These are phyloP conservation scores for Nemotelus nigrinus DNA, from an alignment of 2,888 invertebrate species.

Conservation along the genomic window DNA sequence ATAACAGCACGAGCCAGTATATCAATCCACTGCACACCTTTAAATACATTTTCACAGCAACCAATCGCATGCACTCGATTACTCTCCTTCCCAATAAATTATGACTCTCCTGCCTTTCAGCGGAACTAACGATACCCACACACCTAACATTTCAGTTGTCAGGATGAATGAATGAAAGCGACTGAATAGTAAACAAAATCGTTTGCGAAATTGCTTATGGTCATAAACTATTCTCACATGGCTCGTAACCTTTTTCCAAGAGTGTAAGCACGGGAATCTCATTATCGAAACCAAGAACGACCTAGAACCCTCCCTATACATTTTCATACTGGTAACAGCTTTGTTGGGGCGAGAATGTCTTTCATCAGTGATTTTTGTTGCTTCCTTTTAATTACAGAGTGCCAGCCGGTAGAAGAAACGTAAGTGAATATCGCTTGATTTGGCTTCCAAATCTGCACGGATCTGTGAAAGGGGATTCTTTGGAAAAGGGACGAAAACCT, in stretches of 20 bases:
- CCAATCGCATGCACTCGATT: background rate
- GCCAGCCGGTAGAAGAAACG: background rate
- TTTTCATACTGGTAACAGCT: no score
- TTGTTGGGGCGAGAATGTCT: background rate
- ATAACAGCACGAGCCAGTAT: no score
- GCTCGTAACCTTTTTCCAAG: slow-evolving; percentile 24
- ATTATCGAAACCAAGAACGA: slow-evolving; percentile 28
- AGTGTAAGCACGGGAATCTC: slow-evolving; percentile 23
- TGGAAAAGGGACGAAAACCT: no score
- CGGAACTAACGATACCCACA: no score
- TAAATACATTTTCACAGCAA: no score
- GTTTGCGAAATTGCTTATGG: slow-evolving; percentile 20
- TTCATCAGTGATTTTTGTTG: slow-evolving; percentile 33
- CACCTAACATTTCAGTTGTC: no score
- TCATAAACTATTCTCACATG: slow-evolving; percentile 32
- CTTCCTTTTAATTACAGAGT: slow-evolving; percentile 39
- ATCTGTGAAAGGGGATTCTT: background rate
- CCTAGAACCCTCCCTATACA: background rate
- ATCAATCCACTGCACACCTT: no score
- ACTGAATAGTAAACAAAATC: no score
- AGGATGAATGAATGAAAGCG: no score
- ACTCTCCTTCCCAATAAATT: slow-evolving; percentile 14
- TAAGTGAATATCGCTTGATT: no score
- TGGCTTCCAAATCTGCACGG: background rate
- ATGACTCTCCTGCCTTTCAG: background rate